A percentile compares a stretch with the other conserved stretches of the same genome.
phyloP scores from a whole-genome alignment of 2,888 invertebrate species.

The Dinocampus coccinellae region DNA sequence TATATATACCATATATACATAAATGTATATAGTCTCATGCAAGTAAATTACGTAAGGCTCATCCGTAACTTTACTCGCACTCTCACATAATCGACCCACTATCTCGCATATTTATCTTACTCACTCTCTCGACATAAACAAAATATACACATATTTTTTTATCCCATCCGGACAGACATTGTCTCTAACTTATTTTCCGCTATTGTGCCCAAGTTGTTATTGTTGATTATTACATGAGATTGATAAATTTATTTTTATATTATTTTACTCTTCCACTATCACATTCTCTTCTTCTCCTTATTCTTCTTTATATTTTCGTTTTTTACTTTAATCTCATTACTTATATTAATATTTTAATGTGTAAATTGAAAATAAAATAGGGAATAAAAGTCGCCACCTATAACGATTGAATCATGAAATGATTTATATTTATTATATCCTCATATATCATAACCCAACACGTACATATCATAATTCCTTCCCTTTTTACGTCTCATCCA shows the following conservation, averaged over 20 bases:
- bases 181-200: constrained; percentile 22
- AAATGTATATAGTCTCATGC: neutral
- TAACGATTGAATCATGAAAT: neutral
- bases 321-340: no score
- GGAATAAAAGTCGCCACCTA: neutral
- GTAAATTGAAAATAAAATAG: neutral
- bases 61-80: constrained; percentile 18
- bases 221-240: neutral
- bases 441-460: constrained; percentile 24
- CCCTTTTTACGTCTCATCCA: no score
- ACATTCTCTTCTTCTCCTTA: neutral
- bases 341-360: no score
- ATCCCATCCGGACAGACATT: constrained; percentile 16
- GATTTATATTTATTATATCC: neutral
- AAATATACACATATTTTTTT: constrained; percentile 24
- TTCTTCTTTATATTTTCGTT: no score
- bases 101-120: constrained; percentile 25
- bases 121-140: neutral
- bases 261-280: constrained; percentile 14
- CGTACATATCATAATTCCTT: no score
- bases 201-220: constrained; percentile 29
- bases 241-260: constrained; percentile 2
- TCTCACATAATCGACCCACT: constrained; percentile 31
- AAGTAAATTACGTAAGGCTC: constrained; percentile 23
- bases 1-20: neutral